These are phyloP conservation scores for Keiferia lycopersicella DNA, from an alignment of 2,888 invertebrate species.

Conservation along the genomic window DNA sequence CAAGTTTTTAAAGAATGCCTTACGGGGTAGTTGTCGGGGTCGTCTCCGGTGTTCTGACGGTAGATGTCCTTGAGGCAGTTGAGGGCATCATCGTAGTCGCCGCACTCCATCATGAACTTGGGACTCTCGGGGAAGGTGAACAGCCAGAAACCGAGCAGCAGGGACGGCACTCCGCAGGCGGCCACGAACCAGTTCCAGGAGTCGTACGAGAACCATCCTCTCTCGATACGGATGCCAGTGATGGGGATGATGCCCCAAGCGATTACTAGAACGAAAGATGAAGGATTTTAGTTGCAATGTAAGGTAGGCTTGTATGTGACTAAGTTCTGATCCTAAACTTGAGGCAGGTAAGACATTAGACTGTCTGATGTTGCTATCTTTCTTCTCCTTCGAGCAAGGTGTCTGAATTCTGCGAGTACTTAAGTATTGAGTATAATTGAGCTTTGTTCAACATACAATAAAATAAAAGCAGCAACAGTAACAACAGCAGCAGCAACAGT, in stretches of 20 bases:
- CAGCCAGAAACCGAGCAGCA: slow-evolving; percentile 85
- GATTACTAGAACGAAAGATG: slow-evolving; percentile 77
- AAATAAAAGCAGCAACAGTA: too few relatives aligned
- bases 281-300: neutral
- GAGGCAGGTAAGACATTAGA: too few relatives aligned
- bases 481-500: too few relatives aligned
- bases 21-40: slow-evolving; percentile 87
- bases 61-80: slow-evolving; percentile 86
- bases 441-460: too few relatives aligned
- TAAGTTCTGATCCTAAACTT: too few relatives aligned
- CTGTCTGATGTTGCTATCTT: too few relatives aligned
- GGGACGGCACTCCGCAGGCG: slow-evolving; percentile 86
- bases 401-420: too few relatives aligned
- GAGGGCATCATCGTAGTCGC: slow-evolving; percentile 88
- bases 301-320: neutral
- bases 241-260: slow-evolving; percentile 90
- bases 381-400: too few relatives aligned
- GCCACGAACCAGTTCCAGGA: slow-evolving; percentile 92
- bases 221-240: slow-evolving; percentile 81
- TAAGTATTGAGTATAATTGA: too few relatives aligned
- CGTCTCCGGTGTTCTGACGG: slow-evolving; percentile 86
- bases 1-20: slow-evolving; percentile 38
- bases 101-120: slow-evolving; percentile 90
- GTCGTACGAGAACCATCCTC: slow-evolving; percentile 84
- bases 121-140: slow-evolving; percentile 90